phyloP scores from a whole-genome alignment of 2,888 invertebrate genomes.

The Eueremaeus valkanovi region DNA sequence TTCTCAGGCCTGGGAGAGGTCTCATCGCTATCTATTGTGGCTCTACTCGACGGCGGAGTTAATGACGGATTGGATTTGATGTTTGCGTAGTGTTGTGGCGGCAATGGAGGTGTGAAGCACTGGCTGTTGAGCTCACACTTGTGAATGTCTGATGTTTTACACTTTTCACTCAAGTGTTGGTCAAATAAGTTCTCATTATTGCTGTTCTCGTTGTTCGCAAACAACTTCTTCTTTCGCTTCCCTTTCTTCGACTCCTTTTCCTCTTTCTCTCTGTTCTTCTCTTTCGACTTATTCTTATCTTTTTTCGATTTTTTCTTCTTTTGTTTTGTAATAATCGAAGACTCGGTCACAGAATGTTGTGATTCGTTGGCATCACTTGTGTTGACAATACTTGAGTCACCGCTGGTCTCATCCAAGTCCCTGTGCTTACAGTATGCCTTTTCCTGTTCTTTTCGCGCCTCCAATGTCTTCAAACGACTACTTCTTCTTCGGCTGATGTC shows the following conservation, averaged over 20 bases:
- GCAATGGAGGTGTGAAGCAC: neutral
- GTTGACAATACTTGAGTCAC: neutral
- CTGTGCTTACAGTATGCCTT: constrained; percentile 16
- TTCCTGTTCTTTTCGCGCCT: constrained; percentile 44
- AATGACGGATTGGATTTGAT: constrained; percentile 25
- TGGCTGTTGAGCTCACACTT: neutral
- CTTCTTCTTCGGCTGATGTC: constrained; percentile 43
- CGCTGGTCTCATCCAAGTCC: constrained; percentile 9
- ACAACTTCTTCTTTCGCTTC: constrained; percentile 37
- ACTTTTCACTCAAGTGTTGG: neutral
- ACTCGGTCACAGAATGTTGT: neutral
- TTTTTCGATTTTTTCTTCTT: constrained; percentile 27
- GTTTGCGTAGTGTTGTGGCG: neutral
- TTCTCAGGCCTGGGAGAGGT: constrained; percentile 64
- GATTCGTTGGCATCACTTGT: constrained; percentile 3
- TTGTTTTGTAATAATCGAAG: neutral
- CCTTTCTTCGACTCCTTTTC: neutral
- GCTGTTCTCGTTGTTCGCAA: neutral
- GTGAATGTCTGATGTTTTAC: neutral
- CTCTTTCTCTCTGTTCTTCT: constrained; percentile 41
- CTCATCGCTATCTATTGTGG: constrained; percentile 20
- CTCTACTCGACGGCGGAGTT: constrained; percentile 12
- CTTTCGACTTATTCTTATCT: constrained; percentile 27
- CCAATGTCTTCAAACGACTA: constrained; percentile 45
- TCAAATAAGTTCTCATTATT: constrained; percentile 5